A percentile compares a stretch with the other conserved stretches of the same genome.
phyloP scores from a whole-genome alignment of 2,113 vertebrate genomes.

The Halichoerus grypus region DNA sequence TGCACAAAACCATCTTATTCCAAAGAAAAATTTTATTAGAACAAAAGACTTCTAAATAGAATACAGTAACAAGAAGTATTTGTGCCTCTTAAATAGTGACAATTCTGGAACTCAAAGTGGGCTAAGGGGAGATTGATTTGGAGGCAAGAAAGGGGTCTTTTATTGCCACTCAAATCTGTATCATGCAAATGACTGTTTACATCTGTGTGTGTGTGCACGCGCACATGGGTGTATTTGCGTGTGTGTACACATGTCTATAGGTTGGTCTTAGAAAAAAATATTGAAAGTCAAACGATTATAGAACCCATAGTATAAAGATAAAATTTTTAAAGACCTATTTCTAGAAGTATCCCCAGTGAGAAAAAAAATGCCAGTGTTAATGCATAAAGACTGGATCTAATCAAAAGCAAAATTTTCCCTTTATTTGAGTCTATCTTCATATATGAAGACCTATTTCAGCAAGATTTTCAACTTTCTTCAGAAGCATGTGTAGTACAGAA shows the following conservation, averaged over 20 bases:
- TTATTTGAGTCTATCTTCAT: not conserved
- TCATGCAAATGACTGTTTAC: not conserved
- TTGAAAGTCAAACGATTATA: slow-evolving; percentile 1
- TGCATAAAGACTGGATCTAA: not conserved
- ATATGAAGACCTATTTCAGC: not conserved
- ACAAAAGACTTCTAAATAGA: slow-evolving; percentile 25
- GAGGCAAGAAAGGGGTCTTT: not conserved
- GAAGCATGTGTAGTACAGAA: not conserved
- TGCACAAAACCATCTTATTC: not conserved
- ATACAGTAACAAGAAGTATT: not conserved
- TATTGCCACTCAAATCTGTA: not conserved
- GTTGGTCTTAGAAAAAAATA: slow-evolving; percentile 44
- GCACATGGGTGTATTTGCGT: not conserved
- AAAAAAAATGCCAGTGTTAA: not conserved
- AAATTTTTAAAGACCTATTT: not conserved
- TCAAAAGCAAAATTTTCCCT: slow-evolving; percentile 26
- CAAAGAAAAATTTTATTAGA: slow-evolving; percentile 25
- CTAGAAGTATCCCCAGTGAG: not conserved
- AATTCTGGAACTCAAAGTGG: slow-evolving; percentile 47
- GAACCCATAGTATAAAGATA: not conserved
- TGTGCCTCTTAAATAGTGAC: not conserved
- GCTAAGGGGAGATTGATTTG: not conserved
- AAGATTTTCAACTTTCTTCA: not conserved
- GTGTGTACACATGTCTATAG: not conserved
- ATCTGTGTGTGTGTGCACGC: not conserved